Evolutionary conservation across 2,888 invertebrate species (phyloP).

Genomic region (Parelbella ahira): DNA sequence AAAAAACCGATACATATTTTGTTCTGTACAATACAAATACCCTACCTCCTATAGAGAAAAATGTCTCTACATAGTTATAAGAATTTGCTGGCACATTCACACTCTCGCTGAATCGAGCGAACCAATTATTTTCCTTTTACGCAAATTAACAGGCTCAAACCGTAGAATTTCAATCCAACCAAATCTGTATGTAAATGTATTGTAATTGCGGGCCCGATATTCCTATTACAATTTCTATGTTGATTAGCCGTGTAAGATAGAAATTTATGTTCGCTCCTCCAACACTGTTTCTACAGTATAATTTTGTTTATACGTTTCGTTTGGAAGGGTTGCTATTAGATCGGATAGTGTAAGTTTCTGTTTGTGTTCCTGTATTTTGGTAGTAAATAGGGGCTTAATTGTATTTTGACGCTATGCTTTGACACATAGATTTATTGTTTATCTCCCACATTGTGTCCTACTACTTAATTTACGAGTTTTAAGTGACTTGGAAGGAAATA

Average conservation of each 20-base stretch:
- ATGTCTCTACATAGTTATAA: too few species aligned
- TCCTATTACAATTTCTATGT: slow-evolving; percentile 68
- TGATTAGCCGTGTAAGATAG: slow-evolving; percentile 57
- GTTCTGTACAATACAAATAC: too few species aligned
- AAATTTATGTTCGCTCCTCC: slow-evolving; percentile 49
- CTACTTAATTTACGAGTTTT: too few species aligned
- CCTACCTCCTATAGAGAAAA: too few species aligned
- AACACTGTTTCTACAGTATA: slow-evolving; percentile 58
- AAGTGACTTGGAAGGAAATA: too few species aligned
- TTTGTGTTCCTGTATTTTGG: slow-evolving; percentile 19
- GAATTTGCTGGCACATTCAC: slow-evolving; percentile 12
- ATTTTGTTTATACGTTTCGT: slow-evolving; percentile 54
- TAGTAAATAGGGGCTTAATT: slow-evolving; percentile 17
- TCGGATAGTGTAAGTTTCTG: slow-evolving; percentile 27
- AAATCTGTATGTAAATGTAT: slow-evolving; percentile 76
- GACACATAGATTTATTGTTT: slow-evolving; percentile 1
- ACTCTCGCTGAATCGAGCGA: slow-evolving; percentile 43
- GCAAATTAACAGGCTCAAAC: slow-evolving; percentile 71
- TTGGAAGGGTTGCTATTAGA: slow-evolving; percentile 27
- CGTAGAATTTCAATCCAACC: slow-evolving; percentile 68
- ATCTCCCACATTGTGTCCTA: too few species aligned
- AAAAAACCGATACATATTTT: too few species aligned
- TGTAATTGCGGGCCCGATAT: slow-evolving; percentile 70
- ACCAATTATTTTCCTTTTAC: slow-evolving; percentile 74
- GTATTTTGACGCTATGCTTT: slow-evolving; percentile 11